Evolutionary conservation across 2,888 invertebrate species (phyloP), one percentile per base, ranked within the genome.

Genomic region (Megalurothrips usitatus): DNA sequence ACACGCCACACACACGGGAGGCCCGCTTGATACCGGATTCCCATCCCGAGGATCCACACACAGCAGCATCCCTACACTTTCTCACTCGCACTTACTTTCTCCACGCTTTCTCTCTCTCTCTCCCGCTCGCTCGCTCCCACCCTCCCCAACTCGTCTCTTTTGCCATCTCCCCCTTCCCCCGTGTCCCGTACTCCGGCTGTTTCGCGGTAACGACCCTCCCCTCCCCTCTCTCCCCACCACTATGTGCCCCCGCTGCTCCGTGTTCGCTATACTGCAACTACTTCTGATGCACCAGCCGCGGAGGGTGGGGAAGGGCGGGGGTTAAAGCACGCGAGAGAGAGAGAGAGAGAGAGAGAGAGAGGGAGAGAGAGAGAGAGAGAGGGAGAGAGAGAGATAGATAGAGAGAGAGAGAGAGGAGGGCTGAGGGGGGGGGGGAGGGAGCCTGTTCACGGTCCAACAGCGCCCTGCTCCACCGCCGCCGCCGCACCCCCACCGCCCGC

Each of bases 171-270:
- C 34, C 34, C 34, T 43, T 4, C 34, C 34, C 34, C 34, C 34
- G 34, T 43, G 34, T 43, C 34, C 34, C 34, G 34, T 43, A 43
- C 34, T 43, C 34, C 34, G 34, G 34, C 34, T 43, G 34, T 43
- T 43, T 43, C 34, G 84, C 85, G 85, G 85, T 85, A 85, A 84
- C 84, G 82, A 85, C 85, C 84, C 85, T 85, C 84, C 84, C 84
- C 83, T 10, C 52, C 14, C 52, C 8, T 17, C 52, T 8, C 1
- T 1, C 52, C 58, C 58, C 58, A 58, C 58, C 58, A 58, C 58
- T 52, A 52, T 17, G 34, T 43, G 14, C 52, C 52, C 58, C 58
- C 52, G 1, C 52, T 17, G 0, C 58, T 0, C 58, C 58, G 17
- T 6, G 34, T 43, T 43, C 34, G 34, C 34, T 43, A 43, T 43